Base-by-base conservation (phyloP, 2,113 vertebrate genomes). In the Toxostoma redivivum region DNA sequence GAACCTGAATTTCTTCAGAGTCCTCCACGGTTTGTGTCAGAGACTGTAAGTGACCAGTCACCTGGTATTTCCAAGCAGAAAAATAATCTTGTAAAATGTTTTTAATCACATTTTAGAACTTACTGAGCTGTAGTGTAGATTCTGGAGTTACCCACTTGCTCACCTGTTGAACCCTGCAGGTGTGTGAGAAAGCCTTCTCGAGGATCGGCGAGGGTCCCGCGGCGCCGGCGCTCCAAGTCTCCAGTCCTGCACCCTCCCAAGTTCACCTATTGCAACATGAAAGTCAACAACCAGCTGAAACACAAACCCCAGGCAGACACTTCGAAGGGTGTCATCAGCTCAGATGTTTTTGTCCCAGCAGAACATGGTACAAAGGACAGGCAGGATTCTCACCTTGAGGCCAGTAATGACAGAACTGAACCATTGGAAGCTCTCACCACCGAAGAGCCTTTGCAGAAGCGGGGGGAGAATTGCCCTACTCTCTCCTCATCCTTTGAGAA, bases 171-270 rank as follows among this genome's bases (percentile, higher is more conserved):
- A 60, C 88, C 82, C 92, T 69, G 57, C 86, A 96, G 93, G 74
- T 99, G 86, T 66, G 35, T 84, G 78, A 98, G 98, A 82, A 99
- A 99, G 89, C 96, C 98, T 13, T 98, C 98, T 12, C 92, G 98
- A 94, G 98, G 97, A 35, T 92, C 95, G 0, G 93, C 96, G 2
- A 97, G 98, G 92, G 98, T 93, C 66, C 98, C 98, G 42, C 96
- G 97, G 3, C 97, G 98, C 30, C 98, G 99, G 37, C 96, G 98
- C 54, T 99, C 98, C 74, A 98, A 99, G 89, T 99, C 98, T 61
- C 98, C 98, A 0, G 99, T 99, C 94, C 98, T 99, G 80, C 99
- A 99, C 82, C 98, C 98, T 38, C 98, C 98, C 10, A 99, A 98
- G 93, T 98, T 99, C 90, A 98, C 98, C 4, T 99, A 98, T 57